Evolutionary conservation across 2,113 vertebrate genomes (phyloP), one percentile per base, ranked within the genome.

Genomic region (Podilymbus podiceps): DNA sequence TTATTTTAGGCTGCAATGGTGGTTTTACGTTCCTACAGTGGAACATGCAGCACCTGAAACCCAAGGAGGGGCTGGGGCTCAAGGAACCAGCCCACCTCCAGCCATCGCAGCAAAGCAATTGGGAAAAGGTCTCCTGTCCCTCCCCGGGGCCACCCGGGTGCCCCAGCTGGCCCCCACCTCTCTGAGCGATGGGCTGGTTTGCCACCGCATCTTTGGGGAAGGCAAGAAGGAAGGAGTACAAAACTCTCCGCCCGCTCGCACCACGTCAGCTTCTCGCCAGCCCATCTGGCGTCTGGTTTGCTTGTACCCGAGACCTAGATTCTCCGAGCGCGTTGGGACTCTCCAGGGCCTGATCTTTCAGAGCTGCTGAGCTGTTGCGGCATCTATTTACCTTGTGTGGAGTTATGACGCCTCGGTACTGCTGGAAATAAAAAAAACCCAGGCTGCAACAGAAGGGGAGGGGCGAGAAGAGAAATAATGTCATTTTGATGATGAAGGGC

Each of bases 91-190:
- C 56, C 40, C 73, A 14, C 18, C 73, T 72, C 68, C 76, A 46
- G 21, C 64, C 16, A 14, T 12, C 4, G 12, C 38, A 24, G 35
- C 3, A 11, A n/a, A 81, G n/a, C 13, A 11, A 0, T 2, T 1
- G 52, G 40, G 50, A 30, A 85, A 35, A 38, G 55, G 66, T 44
- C 56, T 4, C 4, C 6, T 20, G 9, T 23, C 60, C 77, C 40
- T 28, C 50, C 40, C 6, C 0, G 11, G 67, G 76, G 62, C 56
- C 47, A 59, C 11, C 4, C 21, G 4, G 55, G 42, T 31, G 40
- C 46, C 38, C 44, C 1, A 3, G 56, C 59, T 59, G 47, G 66
- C 19, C 15, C 71, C 30, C 18, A 77, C 15, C 38, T 9, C 66
- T 12, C 42, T 2, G 38, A 91, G 66, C 4, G 1, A 66, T 16